These are phyloP conservation scores for Suncus etruscus DNA, from an alignment of 2,113 vertebrate genomes.

Conservation along the genomic window DNA sequence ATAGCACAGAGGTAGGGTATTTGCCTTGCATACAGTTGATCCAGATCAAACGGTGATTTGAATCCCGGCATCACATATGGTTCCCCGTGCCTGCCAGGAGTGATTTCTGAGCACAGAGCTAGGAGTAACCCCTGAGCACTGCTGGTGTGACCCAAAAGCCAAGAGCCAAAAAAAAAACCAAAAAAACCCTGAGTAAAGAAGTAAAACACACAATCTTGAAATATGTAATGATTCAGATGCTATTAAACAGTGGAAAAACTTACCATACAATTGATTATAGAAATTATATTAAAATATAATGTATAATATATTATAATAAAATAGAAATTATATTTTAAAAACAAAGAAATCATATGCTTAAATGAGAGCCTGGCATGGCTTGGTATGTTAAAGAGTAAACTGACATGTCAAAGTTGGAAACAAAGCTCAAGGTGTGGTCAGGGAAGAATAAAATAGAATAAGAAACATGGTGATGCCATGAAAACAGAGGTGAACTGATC, in stretches of 20 bases:
- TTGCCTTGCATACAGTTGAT: no score
- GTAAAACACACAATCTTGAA: neutral
- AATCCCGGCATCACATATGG: no score
- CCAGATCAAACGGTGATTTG: no score
- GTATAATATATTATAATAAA: no score
- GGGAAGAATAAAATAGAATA: slow-evolving; percentile 8
- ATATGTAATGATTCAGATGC: slow-evolving; percentile 10
- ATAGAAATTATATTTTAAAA: no score
- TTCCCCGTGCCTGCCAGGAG: no score
- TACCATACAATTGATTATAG: no score
- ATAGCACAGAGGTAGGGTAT: no score
- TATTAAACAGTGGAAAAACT: neutral
- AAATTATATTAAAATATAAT: no score
- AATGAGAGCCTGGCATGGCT: neutral
- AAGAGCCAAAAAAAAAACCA: slow-evolving; percentile 34
- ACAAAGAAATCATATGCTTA: slow-evolving; percentile 29
- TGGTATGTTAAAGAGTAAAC: slow-evolving; percentile 50
- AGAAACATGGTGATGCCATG: neutral
- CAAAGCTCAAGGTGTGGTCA: neutral
- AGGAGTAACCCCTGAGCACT: no score
- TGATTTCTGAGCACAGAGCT: no score
- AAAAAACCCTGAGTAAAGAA: neutral
- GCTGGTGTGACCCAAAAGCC: no score
- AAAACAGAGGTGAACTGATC: slow-evolving; percentile 52
- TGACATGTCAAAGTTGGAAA: slow-evolving; percentile 5